Evolutionary conservation across 2,888 invertebrate species (phyloP), one percentile per base, ranked within the genome.

Genomic region (Catocala fraxini): DNA sequence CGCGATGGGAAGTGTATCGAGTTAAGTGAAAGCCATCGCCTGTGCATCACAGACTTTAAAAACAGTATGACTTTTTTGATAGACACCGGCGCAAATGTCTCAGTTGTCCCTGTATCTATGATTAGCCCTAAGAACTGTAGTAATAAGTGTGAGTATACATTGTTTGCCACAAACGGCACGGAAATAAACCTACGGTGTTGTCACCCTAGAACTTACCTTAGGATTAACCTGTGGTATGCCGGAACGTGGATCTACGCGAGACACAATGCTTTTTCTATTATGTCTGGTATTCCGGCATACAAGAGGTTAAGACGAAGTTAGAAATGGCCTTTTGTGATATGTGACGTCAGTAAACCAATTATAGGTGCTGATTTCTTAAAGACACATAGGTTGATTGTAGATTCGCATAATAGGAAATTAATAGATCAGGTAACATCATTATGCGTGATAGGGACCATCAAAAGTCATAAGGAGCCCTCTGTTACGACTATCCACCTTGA

Each of bases 321-420:
- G 13, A 39, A 41, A n/a, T 51, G 51, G 51, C 39, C 39, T 41
- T 51, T 51, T 51, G 13, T 51, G 1, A 39, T 51, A 7, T n/a
- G 41, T 6, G 51, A 51, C 7, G 51, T 51, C 12, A 41, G 51
- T 12, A n/a, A 39, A 39, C 39, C 51, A 6, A 51, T 51, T 13
- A 12, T 51, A 13, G 41, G 51, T 39, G 39, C 51, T 9, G 51
- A 51, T 41, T 51, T 51, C n/a, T 12, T 51, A 51, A 51, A 48
- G 9, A 45, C 12, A 45, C 47, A 47, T 25, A 47, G 25, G 47
- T 47, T 47, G 7, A 4, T 47, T 1, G 47, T 47, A 25, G 47
- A 47, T 10, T 47, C 25, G 10, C 25, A 5, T 10, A 9, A 25
- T 9, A 15, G 10, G 10, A 47, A 25, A 48, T 48, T 48, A 48